A percentile compares a stretch with the other conserved stretches of the same genome.
Evolutionary conservation across 2,797 vertebrate genomes (phyloP).

Genomic region (Pogonophryne albipinna): DNA sequence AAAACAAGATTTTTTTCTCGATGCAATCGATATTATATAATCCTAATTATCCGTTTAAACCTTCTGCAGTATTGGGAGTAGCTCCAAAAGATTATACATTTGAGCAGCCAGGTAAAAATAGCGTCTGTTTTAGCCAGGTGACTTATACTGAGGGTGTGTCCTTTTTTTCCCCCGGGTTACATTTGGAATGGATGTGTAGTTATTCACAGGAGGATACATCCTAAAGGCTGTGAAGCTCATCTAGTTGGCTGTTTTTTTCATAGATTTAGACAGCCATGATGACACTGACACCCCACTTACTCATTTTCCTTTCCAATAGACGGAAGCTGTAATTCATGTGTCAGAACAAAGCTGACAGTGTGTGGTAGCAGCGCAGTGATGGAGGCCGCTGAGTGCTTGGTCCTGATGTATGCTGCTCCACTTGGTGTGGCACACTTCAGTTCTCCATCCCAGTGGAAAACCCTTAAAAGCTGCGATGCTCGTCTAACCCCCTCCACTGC

Average conservation of each 20-base stretch:
- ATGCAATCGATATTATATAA: no score
- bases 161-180: no score
- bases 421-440: not conserved
- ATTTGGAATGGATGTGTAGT: no score
- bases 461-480: constrained; percentile 9
- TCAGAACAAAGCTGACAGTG: constrained; percentile 11
- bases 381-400: constrained; percentile 16
- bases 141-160: no score
- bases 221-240: constrained; percentile 4
- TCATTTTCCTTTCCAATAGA: not conserved
- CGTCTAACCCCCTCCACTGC: not conserved
- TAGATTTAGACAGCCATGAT: constrained; percentile 32
- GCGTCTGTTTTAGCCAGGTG: no score
- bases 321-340: constrained; percentile 34
- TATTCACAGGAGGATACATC: not conserved
- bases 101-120: no score
- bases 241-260: constrained; percentile 9
- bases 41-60: no score
- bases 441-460: constrained; percentile 2
- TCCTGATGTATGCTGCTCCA: not conserved
- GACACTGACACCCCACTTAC: constrained; percentile 2
- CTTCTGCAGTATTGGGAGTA: no score
- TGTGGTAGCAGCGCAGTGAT: not conserved
- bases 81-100: no score
- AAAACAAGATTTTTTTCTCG: no score